phyloP scores from a whole-genome alignment of 2,888 invertebrate species.

The Esperia sulphurella region DNA sequence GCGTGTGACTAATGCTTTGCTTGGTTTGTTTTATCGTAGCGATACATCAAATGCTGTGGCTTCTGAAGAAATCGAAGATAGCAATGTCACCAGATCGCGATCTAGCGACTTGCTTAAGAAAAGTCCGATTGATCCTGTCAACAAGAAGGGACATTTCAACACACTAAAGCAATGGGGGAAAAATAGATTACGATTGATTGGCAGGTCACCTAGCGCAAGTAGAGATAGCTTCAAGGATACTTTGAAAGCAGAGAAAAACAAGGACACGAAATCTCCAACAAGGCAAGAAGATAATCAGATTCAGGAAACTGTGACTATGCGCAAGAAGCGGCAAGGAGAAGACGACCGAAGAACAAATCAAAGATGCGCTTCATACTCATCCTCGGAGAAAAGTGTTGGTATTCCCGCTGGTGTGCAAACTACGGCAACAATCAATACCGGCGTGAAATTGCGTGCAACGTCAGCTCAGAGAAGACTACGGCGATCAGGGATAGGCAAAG shows the following conservation, averaged over 20 bases:
- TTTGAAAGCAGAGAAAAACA: constrained; percentile 55
- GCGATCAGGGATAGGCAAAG: constrained; percentile 83
- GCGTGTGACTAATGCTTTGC: constrained; percentile 80
- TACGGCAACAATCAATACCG: constrained; percentile 77
- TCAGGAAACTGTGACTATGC: constrained; percentile 83
- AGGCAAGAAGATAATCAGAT: constrained; percentile 78
- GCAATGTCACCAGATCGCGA: constrained; percentile 81
- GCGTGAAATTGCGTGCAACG: constrained; percentile 88
- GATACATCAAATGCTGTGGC: constrained; percentile 75
- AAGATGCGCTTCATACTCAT: constrained; percentile 88
- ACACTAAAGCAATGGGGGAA: constrained; percentile 92
- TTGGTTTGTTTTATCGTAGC: constrained; percentile 78
- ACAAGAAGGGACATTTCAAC: constrained; percentile 85
- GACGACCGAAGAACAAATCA: constrained; percentile 86
- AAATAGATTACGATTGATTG: constrained; percentile 86
- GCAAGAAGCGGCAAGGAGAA: constrained; percentile 78
- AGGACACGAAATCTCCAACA: constrained; percentile 60
- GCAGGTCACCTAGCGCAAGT: constrained; percentile 80
- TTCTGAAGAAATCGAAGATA: constrained; percentile 74
- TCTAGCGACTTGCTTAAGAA: constrained; percentile 88
- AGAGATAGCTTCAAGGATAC: constrained; percentile 70
- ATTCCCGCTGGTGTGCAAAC: constrained; percentile 73
- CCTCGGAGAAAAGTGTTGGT: constrained; percentile 85
- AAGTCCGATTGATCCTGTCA: constrained; percentile 78
- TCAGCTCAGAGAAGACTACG: constrained; percentile 85